These are phyloP conservation scores for Synergus umbraculus DNA, from an alignment of 2,888 invertebrate genomes.

Conservation along the genomic window DNA sequence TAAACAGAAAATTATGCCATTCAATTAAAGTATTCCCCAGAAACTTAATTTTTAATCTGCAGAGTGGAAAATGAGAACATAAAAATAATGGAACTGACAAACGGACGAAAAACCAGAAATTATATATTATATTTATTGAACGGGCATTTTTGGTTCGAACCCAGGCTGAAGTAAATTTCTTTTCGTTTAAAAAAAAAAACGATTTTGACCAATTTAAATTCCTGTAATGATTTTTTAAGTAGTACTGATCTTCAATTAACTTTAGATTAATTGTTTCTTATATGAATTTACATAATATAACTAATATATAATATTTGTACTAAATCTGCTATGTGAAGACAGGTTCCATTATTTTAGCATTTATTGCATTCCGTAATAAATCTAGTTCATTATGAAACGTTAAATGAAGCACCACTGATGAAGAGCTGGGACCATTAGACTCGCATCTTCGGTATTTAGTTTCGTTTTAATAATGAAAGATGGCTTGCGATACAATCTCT, in stretches of 20 bases:
- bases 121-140: not conserved
- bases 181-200: too few species aligned
- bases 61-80: not conserved
- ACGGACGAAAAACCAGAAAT: not conserved
- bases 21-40: not conserved
- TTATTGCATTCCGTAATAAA: not conserved
- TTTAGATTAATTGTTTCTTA: not conserved
- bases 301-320: too few species aligned
- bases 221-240: not conserved
- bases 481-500: conserved; percentile 67
- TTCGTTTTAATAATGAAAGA: conserved; percentile 74
- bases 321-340: not conserved
- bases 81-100: not conserved
- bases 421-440: conserved; percentile 65
- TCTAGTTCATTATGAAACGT: not conserved
- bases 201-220: not conserved
- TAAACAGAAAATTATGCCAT: conserved; percentile 5
- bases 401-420: conserved; percentile 63
- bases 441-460: conserved; percentile 71
- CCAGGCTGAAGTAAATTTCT: too few species aligned
- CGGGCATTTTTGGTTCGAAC: too few species aligned
- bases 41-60: not conserved
- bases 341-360: not conserved
- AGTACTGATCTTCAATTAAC: too few species aligned
- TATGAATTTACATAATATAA: not conserved